Base-by-base conservation (phyloP, 2,888 invertebrate species). In the Neoascia interrupta region DNA sequence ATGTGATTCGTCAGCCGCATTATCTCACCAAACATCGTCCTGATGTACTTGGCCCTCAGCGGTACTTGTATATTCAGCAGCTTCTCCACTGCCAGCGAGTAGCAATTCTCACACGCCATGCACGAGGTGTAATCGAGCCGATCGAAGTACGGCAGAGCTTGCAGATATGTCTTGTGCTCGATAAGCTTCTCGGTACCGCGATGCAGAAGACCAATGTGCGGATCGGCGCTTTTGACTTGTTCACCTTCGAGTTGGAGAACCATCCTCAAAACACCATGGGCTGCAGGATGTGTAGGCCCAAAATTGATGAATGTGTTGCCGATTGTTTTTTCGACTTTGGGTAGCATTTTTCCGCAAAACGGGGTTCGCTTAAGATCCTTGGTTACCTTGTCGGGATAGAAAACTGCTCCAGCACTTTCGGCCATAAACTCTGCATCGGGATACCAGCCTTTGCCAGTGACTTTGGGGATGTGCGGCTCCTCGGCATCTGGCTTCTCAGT, bases 221-320 rank as follows among this genome's bases (percentile, higher is more conserved):
- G 96, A 88, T 96, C 95, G 2, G 95, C 92, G 81, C 93, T 89
- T 18, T 93, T 88, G 0, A 97, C 94, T 4, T 92, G 92, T 91
- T 97, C 96, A 39, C 95, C 96, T 80, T 96, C 95, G 47, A 97
- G 87, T 84, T 95, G 93, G 16, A 96, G 87, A 5, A 97, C 92
- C 49, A 97, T 89, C 51, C 96, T 91, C 18, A 97, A 89, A 31
- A 96, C 96, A 5, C 97, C 97, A 85, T 97, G 97, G 36, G 97
- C 97, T 2, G 97, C 96, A 1, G 97, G 97, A 90, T 97, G 97
- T 82, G 94, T 94, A 0, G 97, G 97, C 0, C 97, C 97, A 87
- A 96, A 96, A 87, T 97, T 97, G 10, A 96, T 87, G 76, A 90
- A 90, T 87, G 93, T 91, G 82, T 93, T 94, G 82, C 91, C 90